Conservation (phyloP, 2,888 invertebrate genomes). For the Chironomus tentans region DNA sequence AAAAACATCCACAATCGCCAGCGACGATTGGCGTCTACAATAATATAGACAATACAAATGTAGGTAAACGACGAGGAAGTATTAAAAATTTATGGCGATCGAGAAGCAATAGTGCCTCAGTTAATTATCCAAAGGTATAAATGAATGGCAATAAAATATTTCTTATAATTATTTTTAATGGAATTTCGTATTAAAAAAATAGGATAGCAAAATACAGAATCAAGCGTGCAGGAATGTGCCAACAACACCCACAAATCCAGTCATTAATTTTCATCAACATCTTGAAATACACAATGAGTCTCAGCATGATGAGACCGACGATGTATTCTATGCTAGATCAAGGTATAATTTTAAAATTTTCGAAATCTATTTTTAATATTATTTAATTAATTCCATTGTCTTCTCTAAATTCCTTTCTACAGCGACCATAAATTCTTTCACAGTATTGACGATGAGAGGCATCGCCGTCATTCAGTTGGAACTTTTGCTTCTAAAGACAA, state of each 20-base stretch:
- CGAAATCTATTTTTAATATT: neutral
- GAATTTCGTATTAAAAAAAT: neutral
- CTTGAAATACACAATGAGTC: neutral
- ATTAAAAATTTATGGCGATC: slow-evolving; percentile 26
- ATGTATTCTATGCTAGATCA: slow-evolving; percentile 17
- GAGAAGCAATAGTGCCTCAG: slow-evolving; percentile 18
- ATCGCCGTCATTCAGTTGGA: slow-evolving; percentile 14
- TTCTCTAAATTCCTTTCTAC: neutral
- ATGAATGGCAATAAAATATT: neutral
- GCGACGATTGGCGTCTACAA: slow-evolving; percentile 12
- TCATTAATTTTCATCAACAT: neutral
- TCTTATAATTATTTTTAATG: neutral
- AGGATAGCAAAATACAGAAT: slow-evolving; percentile 2
- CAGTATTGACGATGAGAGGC: slow-evolving; percentile 7
- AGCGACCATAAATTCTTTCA: slow-evolving; percentile 14
- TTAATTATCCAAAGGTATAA: slow-evolving; percentile 18
- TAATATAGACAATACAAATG: neutral
- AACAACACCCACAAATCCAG: neutral
- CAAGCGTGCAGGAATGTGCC: slow-evolving; percentile 5
- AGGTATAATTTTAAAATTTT: neutral
- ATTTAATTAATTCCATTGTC: neutral
- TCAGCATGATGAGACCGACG: slow-evolving; percentile 9
- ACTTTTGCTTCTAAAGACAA: slow-evolving; percentile 14
- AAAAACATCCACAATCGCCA: slow-evolving; percentile 1
- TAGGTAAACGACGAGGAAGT: slow-evolving; percentile 10